A percentile compares a stretch with the other conserved stretches of the same genome.
Evolutionary conservation across 2,888 invertebrate genomes (phyloP).

Genomic region (Hesperia comma): DNA sequence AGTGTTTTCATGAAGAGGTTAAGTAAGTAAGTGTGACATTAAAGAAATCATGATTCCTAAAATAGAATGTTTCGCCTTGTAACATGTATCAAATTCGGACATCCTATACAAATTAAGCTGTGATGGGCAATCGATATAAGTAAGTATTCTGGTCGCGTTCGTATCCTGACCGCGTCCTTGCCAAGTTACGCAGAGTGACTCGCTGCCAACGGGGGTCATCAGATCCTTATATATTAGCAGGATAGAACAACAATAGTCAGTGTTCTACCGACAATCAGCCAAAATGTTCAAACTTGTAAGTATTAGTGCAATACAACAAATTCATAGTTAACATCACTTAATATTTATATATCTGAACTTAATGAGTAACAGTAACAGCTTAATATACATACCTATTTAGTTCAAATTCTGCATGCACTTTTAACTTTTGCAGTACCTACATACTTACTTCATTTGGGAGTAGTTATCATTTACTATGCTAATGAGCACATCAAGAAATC

Average conservation of each 20-base stretch:
- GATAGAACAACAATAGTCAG: conserved; percentile 60
- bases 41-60: neutral
- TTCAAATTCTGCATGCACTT: neutral
- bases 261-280: conserved; percentile 57
- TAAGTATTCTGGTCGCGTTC: conserved; percentile 69
- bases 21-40: no score
- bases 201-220: conserved; percentile 75
- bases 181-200: conserved; percentile 64
- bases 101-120: conserved; percentile 54
- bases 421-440: neutral
- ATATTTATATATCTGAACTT: no score
- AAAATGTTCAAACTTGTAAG: conserved; percentile 83
- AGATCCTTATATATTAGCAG: conserved; percentile 71
- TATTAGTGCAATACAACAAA: no score
- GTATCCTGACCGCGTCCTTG: conserved; percentile 61
- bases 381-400: no score
- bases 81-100: conserved; percentile 42
- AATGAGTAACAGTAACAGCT: no score
- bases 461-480: no score
- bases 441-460: no score
- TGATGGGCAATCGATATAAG: conserved; percentile 52
- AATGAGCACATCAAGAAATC: no score
- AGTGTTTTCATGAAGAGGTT: no score
- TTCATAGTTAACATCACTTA: neutral
- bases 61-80: conserved; percentile 1